phyloP scores from a whole-genome alignment of 2,888 invertebrate species.

The Eurytoma adleriae region DNA sequence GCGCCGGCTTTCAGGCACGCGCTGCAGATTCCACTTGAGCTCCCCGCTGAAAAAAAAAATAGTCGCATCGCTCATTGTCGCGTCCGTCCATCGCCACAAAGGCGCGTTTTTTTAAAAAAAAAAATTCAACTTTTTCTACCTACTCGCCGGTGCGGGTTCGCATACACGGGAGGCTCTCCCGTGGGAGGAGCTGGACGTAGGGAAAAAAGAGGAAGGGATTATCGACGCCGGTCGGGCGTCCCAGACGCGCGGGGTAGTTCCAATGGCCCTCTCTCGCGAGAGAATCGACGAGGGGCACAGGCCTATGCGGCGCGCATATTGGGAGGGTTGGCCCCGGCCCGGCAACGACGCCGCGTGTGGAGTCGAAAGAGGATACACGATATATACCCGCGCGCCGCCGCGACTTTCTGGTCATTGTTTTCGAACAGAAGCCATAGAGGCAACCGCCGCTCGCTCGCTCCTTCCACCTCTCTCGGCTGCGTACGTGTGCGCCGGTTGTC shows the following conservation, averaged over 20 bases:
- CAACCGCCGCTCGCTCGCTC: constrained; percentile 45
- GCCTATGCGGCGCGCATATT: neutral
- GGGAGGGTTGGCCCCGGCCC: constrained; percentile 6
- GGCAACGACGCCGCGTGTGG: neutral
- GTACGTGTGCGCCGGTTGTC: neutral
- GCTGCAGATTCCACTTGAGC: neutral
- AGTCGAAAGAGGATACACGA: constrained; percentile 32
- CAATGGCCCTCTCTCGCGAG: neutral
- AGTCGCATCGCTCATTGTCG: constrained; percentile 18
- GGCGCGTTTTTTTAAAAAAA: constrained; percentile 7
- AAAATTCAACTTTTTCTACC: neutral
- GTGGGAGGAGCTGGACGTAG: too few relatives aligned
- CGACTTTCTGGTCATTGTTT: constrained; percentile 58
- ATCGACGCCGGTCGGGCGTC: constrained; percentile 34
- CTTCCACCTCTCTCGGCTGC: constrained; percentile 19
- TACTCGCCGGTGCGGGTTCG: neutral
- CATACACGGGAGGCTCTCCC: constrained; percentile 6
- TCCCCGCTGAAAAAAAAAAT: constrained; percentile 6
- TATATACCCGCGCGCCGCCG: neutral
- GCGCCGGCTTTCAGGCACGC: neutral
- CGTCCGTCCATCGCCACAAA: neutral
- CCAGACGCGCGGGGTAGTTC: neutral
- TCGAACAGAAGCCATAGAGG: constrained; percentile 70
- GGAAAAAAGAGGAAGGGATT: constrained; percentile 22
- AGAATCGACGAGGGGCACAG: constrained; percentile 27